phyloP scores from a whole-genome alignment of 2,797 vertebrate genomes.

The Tapera naevia region DNA sequence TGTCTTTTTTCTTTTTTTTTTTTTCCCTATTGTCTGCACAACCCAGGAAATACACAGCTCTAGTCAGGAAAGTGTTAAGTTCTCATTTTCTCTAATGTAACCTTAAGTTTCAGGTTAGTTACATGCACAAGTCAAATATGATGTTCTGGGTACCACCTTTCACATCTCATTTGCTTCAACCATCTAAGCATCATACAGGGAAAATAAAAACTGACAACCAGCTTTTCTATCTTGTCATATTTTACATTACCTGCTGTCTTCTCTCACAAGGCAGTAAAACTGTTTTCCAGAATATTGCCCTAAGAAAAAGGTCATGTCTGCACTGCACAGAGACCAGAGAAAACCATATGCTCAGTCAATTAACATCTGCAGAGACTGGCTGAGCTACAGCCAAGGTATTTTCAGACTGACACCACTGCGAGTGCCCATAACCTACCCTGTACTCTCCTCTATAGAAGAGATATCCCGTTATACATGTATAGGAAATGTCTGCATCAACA shows the following conservation, averaged over 20 bases:
- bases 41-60: background rate
- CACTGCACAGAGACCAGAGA: background rate
- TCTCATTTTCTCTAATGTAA: background rate
- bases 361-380: background rate
- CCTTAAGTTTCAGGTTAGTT: background rate
- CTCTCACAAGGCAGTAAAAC: background rate
- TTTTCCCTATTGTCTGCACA: background rate
- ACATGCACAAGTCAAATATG: background rate
- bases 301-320: background rate
- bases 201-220: background rate
- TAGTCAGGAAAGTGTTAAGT: background rate
- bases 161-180: background rate
- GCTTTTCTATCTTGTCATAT: background rate
- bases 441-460: background rate
- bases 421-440: background rate
- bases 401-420: background rate
- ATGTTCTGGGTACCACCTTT: background rate
- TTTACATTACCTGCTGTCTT: background rate
- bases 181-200: background rate
- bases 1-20: background rate
- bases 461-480: background rate
- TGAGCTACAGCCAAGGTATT: background rate
- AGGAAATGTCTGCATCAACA: background rate
- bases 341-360: background rate
- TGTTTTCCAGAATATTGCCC: background rate